Evolutionary conservation across 2,888 invertebrate genomes (phyloP), one percentile per base, ranked within the genome.

Genomic region (Drosophila greeni): DNA sequence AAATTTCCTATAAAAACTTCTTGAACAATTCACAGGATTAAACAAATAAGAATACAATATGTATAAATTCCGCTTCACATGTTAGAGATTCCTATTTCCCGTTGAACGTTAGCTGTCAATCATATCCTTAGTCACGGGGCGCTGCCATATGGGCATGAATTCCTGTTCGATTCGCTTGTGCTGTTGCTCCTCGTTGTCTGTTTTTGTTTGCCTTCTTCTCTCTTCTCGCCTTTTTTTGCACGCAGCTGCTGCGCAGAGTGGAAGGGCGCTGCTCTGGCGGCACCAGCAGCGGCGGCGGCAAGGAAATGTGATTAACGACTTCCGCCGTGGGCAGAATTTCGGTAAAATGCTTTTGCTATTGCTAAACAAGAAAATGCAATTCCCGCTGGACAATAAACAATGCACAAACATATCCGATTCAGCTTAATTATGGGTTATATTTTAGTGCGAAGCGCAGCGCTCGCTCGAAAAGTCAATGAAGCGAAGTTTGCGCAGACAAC

Each of bases 391-490:
- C 23, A 8, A 20, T 24, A 36, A 49, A 54, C 9, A 24, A n/a
- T 29, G 5, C 20, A 34, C 9, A 18, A 26, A 29, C 12, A 16
- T 37, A 43, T 51, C 14, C 12, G 40, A 33, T 66, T 45, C 45
- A 14, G 24, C 18, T 8, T 5, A 48, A 36, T 54, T 33, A 54
- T 51, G 47, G 12, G 9, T 18, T 40, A 51, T 47, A 56, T 61
- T 61, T 62, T 55, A 34, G 61, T 53, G 20, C 39, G 67, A 54
- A 23, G 47, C 48, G 56, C 66, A 61, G 39, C 60, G 70, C 60
- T 80, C 58, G 72, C 58, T 67, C 62, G 75, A 81, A 79, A 82
- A 80, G 82, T 82, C 82, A 79, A 79, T 82, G 75, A 79, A 74
- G 79, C 79, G 82, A 75, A 79, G 74, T 73, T 60, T 64, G 73